These are phyloP conservation scores for Mylabris sibirica DNA, from an alignment of 2,888 invertebrate genomes.

Conservation along the genomic window DNA sequence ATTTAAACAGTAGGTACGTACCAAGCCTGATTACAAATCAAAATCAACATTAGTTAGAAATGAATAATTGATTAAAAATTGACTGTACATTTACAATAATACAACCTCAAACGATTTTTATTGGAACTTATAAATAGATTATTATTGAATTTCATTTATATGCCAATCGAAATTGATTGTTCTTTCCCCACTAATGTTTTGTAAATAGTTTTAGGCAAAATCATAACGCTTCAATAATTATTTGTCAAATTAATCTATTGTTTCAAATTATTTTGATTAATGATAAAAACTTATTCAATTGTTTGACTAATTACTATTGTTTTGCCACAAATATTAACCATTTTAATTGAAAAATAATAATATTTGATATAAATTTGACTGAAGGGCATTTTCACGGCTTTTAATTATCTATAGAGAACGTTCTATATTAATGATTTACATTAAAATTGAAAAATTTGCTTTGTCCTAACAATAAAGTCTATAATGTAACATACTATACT, in stretches of 20 bases:
- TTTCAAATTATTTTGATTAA: neutral
- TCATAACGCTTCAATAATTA: neutral
- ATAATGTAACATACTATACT: too few relatives aligned
- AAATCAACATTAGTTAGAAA: neutral
- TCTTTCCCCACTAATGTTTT: neutral
- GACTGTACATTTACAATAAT: neutral
- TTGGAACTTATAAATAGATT: neutral
- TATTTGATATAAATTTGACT: neutral
- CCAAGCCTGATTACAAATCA: neutral
- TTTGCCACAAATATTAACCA: neutral
- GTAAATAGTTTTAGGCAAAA: neutral
- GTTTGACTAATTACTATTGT: neutral
- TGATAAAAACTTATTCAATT: neutral
- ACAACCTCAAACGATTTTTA: neutral
- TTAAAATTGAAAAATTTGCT: neutral
- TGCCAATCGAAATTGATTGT: neutral
- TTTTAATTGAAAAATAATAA: neutral
- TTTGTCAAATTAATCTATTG: neutral
- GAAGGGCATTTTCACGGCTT: neutral
- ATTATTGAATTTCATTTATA: neutral
- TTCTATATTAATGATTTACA: too few relatives aligned
- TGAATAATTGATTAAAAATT: neutral
- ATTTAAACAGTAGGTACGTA: neutral
- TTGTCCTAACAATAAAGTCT: neutral
- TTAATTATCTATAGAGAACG: too few relatives aligned